These are phyloP conservation scores for Aldrovandia affinis DNA, from an alignment of 2,797 vertebrate genomes.

Conservation along the genomic window DNA sequence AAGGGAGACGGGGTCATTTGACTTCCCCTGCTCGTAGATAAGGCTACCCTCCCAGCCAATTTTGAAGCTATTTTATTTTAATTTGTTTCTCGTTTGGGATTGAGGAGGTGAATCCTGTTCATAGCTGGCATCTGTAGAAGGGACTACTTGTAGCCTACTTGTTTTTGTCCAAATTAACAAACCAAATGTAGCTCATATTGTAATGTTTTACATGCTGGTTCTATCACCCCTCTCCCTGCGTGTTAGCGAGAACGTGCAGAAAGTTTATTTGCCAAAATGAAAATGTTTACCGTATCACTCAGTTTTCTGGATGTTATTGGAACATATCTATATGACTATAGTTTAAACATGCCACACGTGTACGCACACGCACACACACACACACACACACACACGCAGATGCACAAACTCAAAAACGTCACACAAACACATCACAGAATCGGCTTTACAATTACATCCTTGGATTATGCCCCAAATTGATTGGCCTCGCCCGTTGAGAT, in stretches of 20 bases:
- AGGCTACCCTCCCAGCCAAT: neutral
- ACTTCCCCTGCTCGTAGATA: neutral
- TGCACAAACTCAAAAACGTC: neutral
- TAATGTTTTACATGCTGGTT: neutral
- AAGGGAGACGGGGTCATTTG: neutral
- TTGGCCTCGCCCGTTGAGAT: neutral
- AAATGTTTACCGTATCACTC: slow-evolving; percentile 32
- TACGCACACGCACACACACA: neutral
- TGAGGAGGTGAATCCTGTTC: neutral
- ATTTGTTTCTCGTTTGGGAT: neutral
- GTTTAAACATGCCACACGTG: neutral
- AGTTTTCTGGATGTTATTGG: neutral
- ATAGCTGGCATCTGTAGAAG: neutral
- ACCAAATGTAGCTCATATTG: slow-evolving; percentile 15
- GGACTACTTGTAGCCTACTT: neutral
- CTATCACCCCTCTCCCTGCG: neutral
- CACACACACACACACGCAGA: slow-evolving; percentile 22
- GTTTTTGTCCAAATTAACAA: neutral
- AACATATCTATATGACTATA: neutral
- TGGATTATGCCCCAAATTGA: neutral
- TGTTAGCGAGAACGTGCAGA: neutral
- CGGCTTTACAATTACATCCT: neutral
- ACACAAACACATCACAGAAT: slow-evolving; percentile 7
- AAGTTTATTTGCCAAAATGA: slow-evolving; percentile 51
- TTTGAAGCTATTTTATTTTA: neutral